These are phyloP conservation scores for Lepidothrix coronata DNA, from an alignment of 2,113 vertebrate species.

Conservation along the genomic window DNA sequence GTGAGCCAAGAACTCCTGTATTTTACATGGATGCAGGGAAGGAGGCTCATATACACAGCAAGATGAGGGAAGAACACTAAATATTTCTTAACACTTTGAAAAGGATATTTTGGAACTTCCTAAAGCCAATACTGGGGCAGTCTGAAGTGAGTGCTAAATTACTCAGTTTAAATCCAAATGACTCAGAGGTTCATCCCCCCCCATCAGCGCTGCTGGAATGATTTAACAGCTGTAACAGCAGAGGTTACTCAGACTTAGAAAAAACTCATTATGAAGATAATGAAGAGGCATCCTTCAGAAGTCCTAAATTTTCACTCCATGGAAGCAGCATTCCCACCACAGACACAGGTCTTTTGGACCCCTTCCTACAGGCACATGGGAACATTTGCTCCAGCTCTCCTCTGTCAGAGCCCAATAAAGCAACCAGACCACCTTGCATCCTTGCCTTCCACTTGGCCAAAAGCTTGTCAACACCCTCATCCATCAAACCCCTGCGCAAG, in stretches of 20 bases:
- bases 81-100: neutral
- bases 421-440: neutral
- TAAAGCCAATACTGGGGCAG: neutral
- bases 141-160: neutral
- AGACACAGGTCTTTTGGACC: neutral
- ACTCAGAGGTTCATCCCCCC: conserved; percentile 34
- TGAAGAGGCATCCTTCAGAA: neutral
- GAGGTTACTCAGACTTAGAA: neutral
- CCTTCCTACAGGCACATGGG: neutral
- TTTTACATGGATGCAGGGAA: neutral
- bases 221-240: conserved; percentile 29
- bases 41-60: neutral
- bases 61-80: neutral
- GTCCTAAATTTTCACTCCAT: neutral
- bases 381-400: neutral
- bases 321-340: neutral
- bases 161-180: neutral
- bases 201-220: neutral
- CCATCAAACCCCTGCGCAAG: neutral
- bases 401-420: neutral
- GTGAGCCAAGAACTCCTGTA: neutral
- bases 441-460: neutral
- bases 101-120: neutral
- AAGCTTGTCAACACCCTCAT: neutral
- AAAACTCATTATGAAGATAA: neutral